A percentile compares a stretch with the other conserved stretches of the same genome.
These are phyloP conservation scores for Habropoda laboriosa DNA, from an alignment of 1,140 invertebrate species.

Conservation along the genomic window DNA sequence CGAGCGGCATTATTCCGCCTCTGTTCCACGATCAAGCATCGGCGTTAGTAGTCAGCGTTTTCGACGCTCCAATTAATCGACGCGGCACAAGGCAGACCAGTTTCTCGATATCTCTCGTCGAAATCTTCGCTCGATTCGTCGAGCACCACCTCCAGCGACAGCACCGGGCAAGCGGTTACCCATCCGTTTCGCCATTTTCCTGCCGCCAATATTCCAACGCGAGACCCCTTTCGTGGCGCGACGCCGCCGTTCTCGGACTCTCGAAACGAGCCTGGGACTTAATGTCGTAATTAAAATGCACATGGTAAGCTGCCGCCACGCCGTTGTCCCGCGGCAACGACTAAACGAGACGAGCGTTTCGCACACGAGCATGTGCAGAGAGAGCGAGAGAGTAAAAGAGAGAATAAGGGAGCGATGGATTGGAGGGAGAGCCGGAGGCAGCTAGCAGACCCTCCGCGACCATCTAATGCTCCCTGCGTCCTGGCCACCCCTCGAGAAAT, in stretches of 20 bases:
- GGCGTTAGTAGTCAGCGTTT: constrained; percentile 9
- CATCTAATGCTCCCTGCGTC: constrained; percentile 50
- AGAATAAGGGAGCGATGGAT: constrained; percentile 16
- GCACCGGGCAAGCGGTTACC: not conserved
- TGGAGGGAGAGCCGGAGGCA: constrained; percentile 49
- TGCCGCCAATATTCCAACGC: not conserved
- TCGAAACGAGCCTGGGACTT: constrained; percentile 68
- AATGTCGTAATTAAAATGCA: constrained; percentile 78
- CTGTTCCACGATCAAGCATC: not conserved
- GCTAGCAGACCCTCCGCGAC: constrained; percentile 23
- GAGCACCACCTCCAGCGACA: not conserved
- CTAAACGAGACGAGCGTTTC: constrained; percentile 63
- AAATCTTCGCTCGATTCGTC: not conserved
- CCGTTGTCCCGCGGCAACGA: constrained; percentile 67
- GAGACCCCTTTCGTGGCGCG: constrained; percentile 4
- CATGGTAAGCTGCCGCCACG: constrained; percentile 69
- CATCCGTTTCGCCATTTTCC: constrained; percentile 23
- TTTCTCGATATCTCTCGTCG: constrained; percentile 1
- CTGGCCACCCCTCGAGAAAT: constrained; percentile 56
- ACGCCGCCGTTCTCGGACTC: constrained; percentile 32
- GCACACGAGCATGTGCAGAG: not conserved
- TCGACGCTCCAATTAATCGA: constrained; percentile 5
- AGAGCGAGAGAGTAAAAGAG: not conserved
- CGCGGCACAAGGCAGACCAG: not conserved
- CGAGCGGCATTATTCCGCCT: not conserved